Base-by-base conservation (phyloP, 92 coral and sea anemone species). In the Siderastrea radians region DNA sequence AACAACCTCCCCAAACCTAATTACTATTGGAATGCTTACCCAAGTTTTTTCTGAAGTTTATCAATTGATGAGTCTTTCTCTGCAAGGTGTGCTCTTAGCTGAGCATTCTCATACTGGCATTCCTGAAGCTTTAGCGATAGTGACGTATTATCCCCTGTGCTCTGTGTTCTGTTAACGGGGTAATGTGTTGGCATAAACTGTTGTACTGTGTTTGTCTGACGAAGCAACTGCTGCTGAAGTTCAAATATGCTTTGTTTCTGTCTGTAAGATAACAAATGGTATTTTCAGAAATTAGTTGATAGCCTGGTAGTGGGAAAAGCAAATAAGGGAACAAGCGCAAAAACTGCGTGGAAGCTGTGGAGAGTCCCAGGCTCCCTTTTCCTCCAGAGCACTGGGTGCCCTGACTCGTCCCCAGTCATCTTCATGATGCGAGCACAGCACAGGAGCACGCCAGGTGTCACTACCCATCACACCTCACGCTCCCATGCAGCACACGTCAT, bases 241-340 rank as follows among this genome's bases (percentile, higher is more conserved):
- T 95, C 93, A 49, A 89, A 89, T 74, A 95, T 93, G 60, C 96
- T 90, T 68, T 95, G 94, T 82, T 95, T 95, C 48, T 95, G 98
- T 72, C 98, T 95, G 87, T 6, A 80, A 43, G 48, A 43, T 13
- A 14, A 46, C n/a, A 60, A 11, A 72, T 38, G 7, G 49, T 38
- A 1, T 19, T 68, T 44, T 44, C 16, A 1, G 3, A 14, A 5
- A 68, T 68, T 68, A 26, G 38, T 26, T 26, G 38, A 26, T 26
- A 26, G 38, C 38, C 38, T 26, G 38, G 38, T 26, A 26, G 38
- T 26, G 38, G 38, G 38, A 26, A 26, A 26, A 26, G 38, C 38
- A 26, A 26, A 26, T 26, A 26, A 26, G 38, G 38, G 38, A 26
- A 26, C 38, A 26, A 26, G 38, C 38, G 38, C 38, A 26, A 26